phyloP scores from a whole-genome alignment of 2,888 invertebrate genomes.

The Dryomyza anilis region DNA sequence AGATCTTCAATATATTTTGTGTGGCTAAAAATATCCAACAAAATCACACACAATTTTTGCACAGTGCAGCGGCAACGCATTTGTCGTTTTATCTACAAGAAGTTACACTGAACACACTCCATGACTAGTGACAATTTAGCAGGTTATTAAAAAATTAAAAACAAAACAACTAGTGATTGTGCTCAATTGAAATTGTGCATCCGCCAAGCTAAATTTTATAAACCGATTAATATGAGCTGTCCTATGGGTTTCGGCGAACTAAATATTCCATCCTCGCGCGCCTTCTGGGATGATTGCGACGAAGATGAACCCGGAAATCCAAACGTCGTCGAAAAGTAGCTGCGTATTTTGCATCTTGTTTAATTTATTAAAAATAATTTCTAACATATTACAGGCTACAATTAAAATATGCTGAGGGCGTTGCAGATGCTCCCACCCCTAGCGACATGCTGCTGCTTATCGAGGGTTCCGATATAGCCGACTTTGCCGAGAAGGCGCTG shows the following conservation, averaged over 20 bases:
- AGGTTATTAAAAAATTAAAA: background rate
- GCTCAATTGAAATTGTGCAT: background rate
- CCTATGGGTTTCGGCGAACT: constrained; percentile 57
- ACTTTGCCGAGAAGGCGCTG: constrained; percentile 47
- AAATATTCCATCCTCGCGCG: constrained; percentile 58
- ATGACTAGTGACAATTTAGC: constrained; percentile 11
- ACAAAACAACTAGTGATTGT: too few relatives aligned
- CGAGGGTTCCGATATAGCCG: constrained; percentile 49
- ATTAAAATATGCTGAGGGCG: constrained; percentile 37
- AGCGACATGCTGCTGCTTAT: constrained; percentile 49
- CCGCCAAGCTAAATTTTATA: constrained; percentile 25
- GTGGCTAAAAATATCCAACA: too few relatives aligned
- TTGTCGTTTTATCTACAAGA: too few relatives aligned
- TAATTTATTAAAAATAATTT: background rate
- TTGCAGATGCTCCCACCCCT: constrained; percentile 26
- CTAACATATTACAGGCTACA: constrained; percentile 44
- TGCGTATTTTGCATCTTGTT: background rate
- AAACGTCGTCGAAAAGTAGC: constrained; percentile 42
- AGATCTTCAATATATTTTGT: too few relatives aligned
- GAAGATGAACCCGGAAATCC: constrained; percentile 51
- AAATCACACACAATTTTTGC: too few relatives aligned
- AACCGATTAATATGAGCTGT: constrained; percentile 46
- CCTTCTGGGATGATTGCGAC: constrained; percentile 60
- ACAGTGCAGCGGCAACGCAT: too few relatives aligned
- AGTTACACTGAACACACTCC: constrained; percentile 2